Evolutionary conservation across 1,140 invertebrate genomes (phyloP).

Genomic region (Chelonus insularis): DNA sequence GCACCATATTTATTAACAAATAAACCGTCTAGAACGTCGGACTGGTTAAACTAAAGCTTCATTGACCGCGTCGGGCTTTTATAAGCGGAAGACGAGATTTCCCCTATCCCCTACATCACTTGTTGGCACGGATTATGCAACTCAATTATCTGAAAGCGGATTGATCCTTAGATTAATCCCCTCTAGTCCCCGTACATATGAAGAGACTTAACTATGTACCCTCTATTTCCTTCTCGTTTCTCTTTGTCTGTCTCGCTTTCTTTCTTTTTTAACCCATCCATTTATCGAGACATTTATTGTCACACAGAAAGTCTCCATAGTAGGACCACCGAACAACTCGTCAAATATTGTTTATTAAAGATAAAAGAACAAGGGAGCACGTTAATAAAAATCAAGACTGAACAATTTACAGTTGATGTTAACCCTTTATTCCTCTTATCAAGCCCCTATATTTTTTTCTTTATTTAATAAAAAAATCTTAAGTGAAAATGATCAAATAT

Average conservation of each 20-base stretch:
- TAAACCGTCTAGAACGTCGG: background rate
- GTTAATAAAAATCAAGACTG: too few relatives aligned
- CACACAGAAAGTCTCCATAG: background rate
- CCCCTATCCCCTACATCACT: constrained; percentile 22
- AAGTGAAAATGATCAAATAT: background rate
- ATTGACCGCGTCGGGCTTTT: background rate
- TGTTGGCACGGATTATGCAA: constrained; percentile 34
- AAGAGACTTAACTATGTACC: background rate
- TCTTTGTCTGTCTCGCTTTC: constrained; percentile 4
- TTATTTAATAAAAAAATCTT: background rate
- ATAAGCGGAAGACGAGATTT: background rate
- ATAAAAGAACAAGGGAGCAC: too few relatives aligned
- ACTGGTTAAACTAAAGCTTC: constrained; percentile 4
- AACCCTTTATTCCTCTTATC: too few relatives aligned
- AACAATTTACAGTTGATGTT: too few relatives aligned
- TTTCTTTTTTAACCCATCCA: constrained; percentile 14
- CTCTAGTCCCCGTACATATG: background rate
- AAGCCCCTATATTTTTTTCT: too few relatives aligned
- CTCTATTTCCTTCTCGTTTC: background rate
- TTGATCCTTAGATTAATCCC: constrained; percentile 34
- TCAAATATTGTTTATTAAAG: too few relatives aligned
- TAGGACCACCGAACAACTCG: too few relatives aligned
- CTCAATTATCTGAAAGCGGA: constrained; percentile 25
- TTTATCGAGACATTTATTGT: constrained; percentile 28
- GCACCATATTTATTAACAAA: constrained; percentile 39